Base-by-base conservation (phyloP, 2,888 invertebrate species). In the Andrena bucephala region DNA sequence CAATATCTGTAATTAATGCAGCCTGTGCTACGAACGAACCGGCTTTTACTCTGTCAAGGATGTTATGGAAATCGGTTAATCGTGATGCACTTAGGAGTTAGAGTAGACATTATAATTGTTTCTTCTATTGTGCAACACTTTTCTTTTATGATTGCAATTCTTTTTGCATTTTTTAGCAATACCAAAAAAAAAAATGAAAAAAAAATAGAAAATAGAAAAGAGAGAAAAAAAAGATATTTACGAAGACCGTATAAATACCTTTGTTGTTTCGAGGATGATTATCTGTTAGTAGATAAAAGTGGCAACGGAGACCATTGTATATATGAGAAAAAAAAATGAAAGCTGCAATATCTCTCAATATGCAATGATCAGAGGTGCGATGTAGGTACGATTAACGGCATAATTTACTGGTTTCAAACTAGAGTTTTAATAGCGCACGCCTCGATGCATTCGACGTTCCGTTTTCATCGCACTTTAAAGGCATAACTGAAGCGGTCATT, bases 391-490 rank as follows among this genome's bases (percentile, higher is more conserved):
- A 59, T 59, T 42, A 48, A 31, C 27, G 10, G 29, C 31, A 59
- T 63, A 10, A 62, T 71, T 62, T 4, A 24, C 65, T 66, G 27
- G 10, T 72, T 69, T 69, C 42, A 29, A 66, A 70, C 10, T 13
- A 57, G 31, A 52, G 31, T 59, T 68, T 73, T 16, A 27, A 50
- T 63, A 60, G 29, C n/a, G 24, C 10, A 8, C 36, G 24, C 57
- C 57, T 27, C 24, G 62, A 63, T 74, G 50, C 8, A 54, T 29
- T 60, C 27, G 16, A 57, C 31, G 29, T 33, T 73, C 10, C 27
- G 78, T 81, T 89, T 83, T 89, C 77, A 76, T 83, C 33, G 77
- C 85, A 87, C 87, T 87, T 85, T 74, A 74, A 88, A 85, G 82
- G 79, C 79, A 83, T 66, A 69, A 70, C 42, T 62, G 52, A 31